Evolutionary conservation across 2,797 vertebrate species (phyloP).

Genomic region (Pseudocheirus occidentalis): DNA sequence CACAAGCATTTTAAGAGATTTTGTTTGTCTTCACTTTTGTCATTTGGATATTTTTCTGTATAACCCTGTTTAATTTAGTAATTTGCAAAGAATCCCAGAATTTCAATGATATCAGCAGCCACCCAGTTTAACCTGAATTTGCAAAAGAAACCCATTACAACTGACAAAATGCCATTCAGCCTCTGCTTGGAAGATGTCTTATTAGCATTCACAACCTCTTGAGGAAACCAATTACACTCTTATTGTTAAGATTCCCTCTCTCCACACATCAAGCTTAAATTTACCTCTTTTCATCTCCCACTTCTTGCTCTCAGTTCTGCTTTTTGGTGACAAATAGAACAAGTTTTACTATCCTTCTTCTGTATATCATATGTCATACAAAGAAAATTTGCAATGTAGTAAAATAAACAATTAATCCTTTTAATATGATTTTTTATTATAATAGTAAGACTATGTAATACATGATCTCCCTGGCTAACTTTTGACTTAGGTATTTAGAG

Average conservation of each 20-base stretch:
- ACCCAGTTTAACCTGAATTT: not conserved
- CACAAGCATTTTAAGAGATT: not conserved
- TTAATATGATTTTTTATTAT: not conserved
- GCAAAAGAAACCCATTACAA: not conserved
- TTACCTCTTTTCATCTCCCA: not conserved
- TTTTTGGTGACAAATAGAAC: not conserved
- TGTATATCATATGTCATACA: not conserved
- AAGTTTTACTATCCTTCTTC: not conserved
- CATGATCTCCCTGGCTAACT: not conserved
- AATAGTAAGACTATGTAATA: not conserved
- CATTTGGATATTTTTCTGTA: not conserved
- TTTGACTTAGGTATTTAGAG: not conserved
- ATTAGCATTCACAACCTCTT: not conserved
- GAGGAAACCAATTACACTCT: not conserved
- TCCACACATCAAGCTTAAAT: not conserved
- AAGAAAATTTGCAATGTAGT: not conserved
- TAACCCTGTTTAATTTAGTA: not conserved
- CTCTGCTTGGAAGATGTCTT: not conserved
- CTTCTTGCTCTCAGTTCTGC: not conserved
- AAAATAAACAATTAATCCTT: not conserved
- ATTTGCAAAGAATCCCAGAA: not conserved
- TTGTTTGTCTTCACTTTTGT: not conserved
- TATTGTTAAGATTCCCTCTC: not conserved
- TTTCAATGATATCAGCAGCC: not conserved
- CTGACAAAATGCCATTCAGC: not conserved